Conservation (phyloP, 2,113 vertebrate genomes). For the Colius striatus region DNA sequence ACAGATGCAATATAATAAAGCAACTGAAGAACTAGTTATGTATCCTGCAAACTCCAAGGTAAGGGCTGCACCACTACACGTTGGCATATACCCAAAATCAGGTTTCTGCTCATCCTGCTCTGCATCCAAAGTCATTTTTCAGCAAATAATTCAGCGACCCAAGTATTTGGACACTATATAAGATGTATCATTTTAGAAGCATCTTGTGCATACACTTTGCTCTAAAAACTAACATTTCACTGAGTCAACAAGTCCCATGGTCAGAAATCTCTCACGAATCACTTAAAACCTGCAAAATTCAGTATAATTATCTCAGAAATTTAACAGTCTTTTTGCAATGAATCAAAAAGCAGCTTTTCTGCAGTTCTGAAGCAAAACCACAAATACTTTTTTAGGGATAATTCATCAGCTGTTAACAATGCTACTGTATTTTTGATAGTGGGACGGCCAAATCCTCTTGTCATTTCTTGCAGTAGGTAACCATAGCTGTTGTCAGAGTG, state of each 20-base stretch:
- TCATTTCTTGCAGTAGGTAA: neutral
- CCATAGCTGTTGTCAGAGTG: rapidly evolving
- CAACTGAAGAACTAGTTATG: neutral
- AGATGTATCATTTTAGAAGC: neutral
- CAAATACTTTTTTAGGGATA: neutral
- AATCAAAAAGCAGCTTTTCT: neutral
- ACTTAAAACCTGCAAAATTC: neutral
- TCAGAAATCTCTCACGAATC: neutral
- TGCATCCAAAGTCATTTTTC: neutral
- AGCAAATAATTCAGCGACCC: neutral
- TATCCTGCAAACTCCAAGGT: neutral
- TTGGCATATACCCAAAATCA: neutral
- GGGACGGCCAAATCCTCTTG: neutral
- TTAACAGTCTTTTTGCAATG: neutral
- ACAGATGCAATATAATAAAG: neutral
- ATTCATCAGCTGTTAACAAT: neutral
- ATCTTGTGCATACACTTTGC: neutral
- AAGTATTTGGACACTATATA: neutral
- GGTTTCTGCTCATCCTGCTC: neutral
- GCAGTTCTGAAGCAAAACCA: neutral
- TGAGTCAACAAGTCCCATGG: neutral
- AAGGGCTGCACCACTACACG: neutral
- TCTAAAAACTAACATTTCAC: neutral
- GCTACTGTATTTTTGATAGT: rapidly evolving
- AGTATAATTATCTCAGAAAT: neutral